Conservation (phyloP, 2,888 invertebrate genomes). For the Sinhomidia bicolor region DNA sequence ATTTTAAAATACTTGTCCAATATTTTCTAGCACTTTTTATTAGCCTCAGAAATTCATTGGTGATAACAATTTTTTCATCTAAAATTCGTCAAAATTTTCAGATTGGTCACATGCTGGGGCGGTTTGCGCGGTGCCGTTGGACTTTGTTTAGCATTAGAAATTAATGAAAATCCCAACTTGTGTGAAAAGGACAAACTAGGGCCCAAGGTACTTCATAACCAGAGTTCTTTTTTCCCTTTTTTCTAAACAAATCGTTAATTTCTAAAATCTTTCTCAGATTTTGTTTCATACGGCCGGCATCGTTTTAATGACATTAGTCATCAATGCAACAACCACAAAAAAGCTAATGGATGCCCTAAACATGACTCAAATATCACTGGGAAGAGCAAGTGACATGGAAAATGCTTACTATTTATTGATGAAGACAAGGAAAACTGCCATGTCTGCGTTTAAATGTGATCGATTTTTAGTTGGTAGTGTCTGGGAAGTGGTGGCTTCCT, state of each 20-base stretch:
- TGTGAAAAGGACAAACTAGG: conserved; percentile 74
- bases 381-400: conserved; percentile 84
- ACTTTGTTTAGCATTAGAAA: conserved; percentile 84
- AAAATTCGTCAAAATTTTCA: too few species aligned
- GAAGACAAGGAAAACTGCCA: conserved; percentile 83
- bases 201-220: conserved; percentile 79
- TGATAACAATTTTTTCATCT: not conserved
- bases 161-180: conserved; percentile 83
- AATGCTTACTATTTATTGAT: conserved; percentile 84
- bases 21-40: not conserved
- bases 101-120: conserved; percentile 85
- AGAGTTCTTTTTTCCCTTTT: too few species aligned
- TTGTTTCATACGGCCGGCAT: conserved; percentile 85
- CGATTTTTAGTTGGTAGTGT: conserved; percentile 86
- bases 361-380: conserved; percentile 83
- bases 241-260: not conserved
- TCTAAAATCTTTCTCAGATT: conserved; percentile 81
- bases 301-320: conserved; percentile 84
- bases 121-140: conserved; percentile 85
- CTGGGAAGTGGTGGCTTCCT: conserved; percentile 84
- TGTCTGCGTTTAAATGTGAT: conserved; percentile 85
- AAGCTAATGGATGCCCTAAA: conserved; percentile 84
- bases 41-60: not conserved
- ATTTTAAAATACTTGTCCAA: conserved; percentile 47
- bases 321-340: conserved; percentile 85